Base-by-base conservation (phyloP, 1,140 invertebrate genomes). In the Parapsyche elsis region DNA sequence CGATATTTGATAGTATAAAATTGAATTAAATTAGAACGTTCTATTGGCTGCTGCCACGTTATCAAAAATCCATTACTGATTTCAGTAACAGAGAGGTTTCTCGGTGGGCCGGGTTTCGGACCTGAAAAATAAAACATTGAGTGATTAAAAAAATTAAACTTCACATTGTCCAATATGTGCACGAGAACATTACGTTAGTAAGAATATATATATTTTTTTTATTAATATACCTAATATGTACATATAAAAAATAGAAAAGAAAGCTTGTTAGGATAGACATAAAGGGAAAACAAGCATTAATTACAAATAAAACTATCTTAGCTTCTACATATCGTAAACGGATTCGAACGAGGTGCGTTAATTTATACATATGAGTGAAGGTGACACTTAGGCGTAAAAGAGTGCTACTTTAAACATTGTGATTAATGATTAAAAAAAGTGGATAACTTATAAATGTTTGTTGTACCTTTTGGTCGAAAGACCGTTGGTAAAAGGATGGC, bases 1-100 rank as follows among this genome's bases (percentile, higher is more conserved):
- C 94, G 93, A 90, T 96, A 97, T 87, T 97, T 95, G 86, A 98
- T 96, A 61, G 94, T 94, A 87, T 98, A 98, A 89, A 96, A 95
- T 86, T 96, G 94, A 81, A 98, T 93, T 21, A 95, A 90, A 83
- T 94, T 91, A 21, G 92, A 91, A 81, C 92, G 91, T 85, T 96
- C 94, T 61, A 92, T 81, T n/a, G 96, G 96, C 76, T 93, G 91
- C 86, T 94, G 92, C 96, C 96, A 98, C 81, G 93, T 93, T 84
- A 98, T 95, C 45, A 97, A 91, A 87, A 95, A 95, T 71, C 95
- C 95, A 86, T 96, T 95, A 84, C 92, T 92, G 74, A 95, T 92
- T 88, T 96, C 95, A 16, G 93, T 94, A 24, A 97, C 94, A 49
- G 95, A 95, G 67, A 98, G 90, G 88, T 98, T 97, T 78, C 93